These are phyloP conservation scores for Collichthys lucidus DNA, from an alignment of 2,113 vertebrate species.

Conservation along the genomic window DNA sequence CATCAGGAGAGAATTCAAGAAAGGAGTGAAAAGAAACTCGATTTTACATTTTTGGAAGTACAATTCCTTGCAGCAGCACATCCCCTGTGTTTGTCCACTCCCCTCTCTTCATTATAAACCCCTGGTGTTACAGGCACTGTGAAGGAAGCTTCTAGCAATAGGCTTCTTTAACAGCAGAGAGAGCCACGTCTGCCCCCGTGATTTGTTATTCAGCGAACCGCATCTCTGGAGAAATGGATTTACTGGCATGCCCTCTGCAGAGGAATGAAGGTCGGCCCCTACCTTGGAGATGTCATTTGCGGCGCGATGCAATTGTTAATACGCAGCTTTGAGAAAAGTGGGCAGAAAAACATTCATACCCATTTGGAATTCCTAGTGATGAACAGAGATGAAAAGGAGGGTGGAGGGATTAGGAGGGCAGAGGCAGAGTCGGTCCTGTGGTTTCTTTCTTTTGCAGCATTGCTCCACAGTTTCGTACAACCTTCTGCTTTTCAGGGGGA, in stretches of 20 bases:
- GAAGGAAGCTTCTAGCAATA: constrained; percentile 62
- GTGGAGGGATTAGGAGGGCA: constrained; percentile 62
- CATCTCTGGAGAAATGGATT: constrained; percentile 83
- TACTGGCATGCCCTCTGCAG: constrained; percentile 78
- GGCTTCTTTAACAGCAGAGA: constrained; percentile 69
- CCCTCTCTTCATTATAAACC: constrained; percentile 61
- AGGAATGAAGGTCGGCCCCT: constrained; percentile 78
- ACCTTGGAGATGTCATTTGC: constrained; percentile 75
- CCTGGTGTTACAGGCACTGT: constrained; percentile 49
- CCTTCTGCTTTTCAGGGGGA: constrained; percentile 22
- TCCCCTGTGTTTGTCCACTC: constrained; percentile 60
- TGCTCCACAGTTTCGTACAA: constrained; percentile 38
- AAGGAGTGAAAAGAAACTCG: constrained; percentile 16
- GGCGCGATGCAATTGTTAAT: constrained; percentile 70
- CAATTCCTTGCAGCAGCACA: constrained; percentile 23
- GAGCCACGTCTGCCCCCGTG: constrained; percentile 67
- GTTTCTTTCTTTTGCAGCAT: constrained; percentile 38
- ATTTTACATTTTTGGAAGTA: constrained; percentile 7
- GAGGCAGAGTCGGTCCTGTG: constrained; percentile 40
- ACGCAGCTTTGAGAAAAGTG: constrained; percentile 64
- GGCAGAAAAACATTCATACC: constrained; percentile 67
- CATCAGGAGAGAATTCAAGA: constrained; percentile 26
- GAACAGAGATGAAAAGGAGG: constrained; percentile 63
- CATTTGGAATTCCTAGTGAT: constrained; percentile 74
- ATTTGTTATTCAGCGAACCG: constrained; percentile 83